These are phyloP conservation scores for Piezodorus guildinii DNA, from an alignment of 1,140 invertebrate genomes.

Conservation along the genomic window DNA sequence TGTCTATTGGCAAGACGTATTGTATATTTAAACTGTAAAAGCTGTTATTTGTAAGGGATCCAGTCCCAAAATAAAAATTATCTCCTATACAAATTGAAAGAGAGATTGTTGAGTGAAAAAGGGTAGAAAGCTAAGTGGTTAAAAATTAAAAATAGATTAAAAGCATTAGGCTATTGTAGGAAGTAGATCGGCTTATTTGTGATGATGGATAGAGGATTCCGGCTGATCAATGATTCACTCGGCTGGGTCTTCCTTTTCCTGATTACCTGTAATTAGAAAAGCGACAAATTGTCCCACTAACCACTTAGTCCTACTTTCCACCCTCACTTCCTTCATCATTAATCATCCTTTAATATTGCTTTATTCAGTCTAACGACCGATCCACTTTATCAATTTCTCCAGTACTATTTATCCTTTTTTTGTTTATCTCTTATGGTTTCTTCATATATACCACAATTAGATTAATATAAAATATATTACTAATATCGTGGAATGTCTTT, in stretches of 20 bases:
- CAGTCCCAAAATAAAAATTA: too few species aligned
- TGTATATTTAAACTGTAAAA: too few species aligned
- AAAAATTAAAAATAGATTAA: too few species aligned
- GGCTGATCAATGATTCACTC: not conserved
- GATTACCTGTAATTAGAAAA: constrained; percentile 5
- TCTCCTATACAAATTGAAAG: too few species aligned
- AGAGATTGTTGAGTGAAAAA: not conserved
- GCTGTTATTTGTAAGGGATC: too few species aligned
- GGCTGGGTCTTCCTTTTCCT: not conserved
- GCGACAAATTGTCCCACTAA: not conserved
- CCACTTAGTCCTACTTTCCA: not conserved
- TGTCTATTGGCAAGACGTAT: too few species aligned
- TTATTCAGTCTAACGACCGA: not conserved
- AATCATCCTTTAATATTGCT: not conserved
- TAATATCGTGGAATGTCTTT: too few species aligned
- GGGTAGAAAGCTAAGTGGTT: not conserved
- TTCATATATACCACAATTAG: not conserved
- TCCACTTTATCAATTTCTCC: too few species aligned
- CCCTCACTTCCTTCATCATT: not conserved
- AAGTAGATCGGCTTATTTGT: too few species aligned
- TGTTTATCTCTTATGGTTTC: not conserved
- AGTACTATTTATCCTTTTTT: not conserved
- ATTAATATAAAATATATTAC: too few species aligned
- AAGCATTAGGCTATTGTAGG: too few species aligned
- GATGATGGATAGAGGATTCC: not conserved